Evolutionary conservation across 2,888 invertebrate genomes (phyloP), one percentile per base, ranked within the genome.

Genomic region (Schizaphis graminum): DNA sequence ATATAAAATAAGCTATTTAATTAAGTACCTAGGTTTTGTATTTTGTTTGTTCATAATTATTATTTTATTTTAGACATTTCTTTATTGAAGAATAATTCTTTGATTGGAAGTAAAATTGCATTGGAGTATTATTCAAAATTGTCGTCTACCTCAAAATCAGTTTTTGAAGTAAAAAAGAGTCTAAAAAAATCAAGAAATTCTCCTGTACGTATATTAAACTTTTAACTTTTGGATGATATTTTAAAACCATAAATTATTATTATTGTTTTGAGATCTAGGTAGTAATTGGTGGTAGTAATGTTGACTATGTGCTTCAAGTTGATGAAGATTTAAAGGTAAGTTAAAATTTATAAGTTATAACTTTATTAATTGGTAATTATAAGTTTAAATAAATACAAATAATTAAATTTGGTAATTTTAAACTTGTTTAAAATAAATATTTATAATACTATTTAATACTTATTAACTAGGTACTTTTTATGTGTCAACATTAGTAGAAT

Each of bases 11-110:
- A n/a, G 16, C 28, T 8, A 49, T 44, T 61, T 1, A 5, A n/a
- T 67, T n/a, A 67, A 67, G 7, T 21, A 47, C 44, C 44, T 47
- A 21, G 24, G 56, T 77, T 16, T 28, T n/a, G n/a, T 85, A 41
- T 91, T 44, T 57, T 4, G 16, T 92, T 49, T 35, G 26, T 87
- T 24, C 5, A 7, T 21, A 8, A 35, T 61, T 77, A 77, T 49
- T 41, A 35, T 61, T 97, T 97, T 97, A 97, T 97, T 96, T 95
- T 94, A 98, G 98, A 99, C 96, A 97, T 98, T 95, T 98, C 98
- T 56, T 96, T 99, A 94, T 97, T 99, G 95, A 97, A 98, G 96
- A 99, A 99, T 96, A 99, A 99, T 96, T 99, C 99, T 3, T 96
- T 96, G 95, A 97, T 98, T 91, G 99, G 98, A 41, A 97, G 98